Percentiles rank a stretch among this genome's conserved stretches.
phyloP scores from a whole-genome alignment of 2,888 invertebrate genomes.

The Furcula furcula region DNA sequence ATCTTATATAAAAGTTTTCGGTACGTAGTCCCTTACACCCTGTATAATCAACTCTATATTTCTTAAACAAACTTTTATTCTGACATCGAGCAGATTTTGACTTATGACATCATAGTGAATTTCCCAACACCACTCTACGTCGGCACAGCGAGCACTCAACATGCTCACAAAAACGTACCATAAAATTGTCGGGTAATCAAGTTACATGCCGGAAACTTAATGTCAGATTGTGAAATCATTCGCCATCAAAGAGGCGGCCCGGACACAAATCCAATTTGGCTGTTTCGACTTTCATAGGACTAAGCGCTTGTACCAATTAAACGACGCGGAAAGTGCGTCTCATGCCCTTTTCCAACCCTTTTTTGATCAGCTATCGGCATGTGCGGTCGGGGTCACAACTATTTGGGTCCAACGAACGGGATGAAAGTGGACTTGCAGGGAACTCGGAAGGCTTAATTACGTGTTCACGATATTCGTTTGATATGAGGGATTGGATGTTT shows the following conservation, averaged over 20 bases:
- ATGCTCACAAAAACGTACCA: slow-evolving; percentile 38
- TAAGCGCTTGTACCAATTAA: slow-evolving; percentile 74
- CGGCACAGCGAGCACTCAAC: too few relatives aligned
- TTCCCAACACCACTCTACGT: too few relatives aligned
- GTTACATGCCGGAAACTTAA: slow-evolving; percentile 61
- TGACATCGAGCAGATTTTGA: too few relatives aligned
- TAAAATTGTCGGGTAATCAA: slow-evolving; percentile 68
- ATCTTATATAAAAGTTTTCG: too few relatives aligned
- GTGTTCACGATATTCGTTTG: slow-evolving; percentile 36
- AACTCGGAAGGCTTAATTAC: slow-evolving; percentile 41
- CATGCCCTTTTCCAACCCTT: slow-evolving; percentile 48
- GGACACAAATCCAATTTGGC: slow-evolving; percentile 74
- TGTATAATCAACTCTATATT: too few relatives aligned
- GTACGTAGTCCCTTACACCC: too few relatives aligned
- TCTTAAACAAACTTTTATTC: too few relatives aligned
- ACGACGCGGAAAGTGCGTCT: slow-evolving; percentile 70
- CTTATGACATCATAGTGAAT: too few relatives aligned
- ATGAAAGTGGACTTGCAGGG: slow-evolving; percentile 45
- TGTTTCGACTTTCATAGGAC: slow-evolving; percentile 68
- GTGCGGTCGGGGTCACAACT: slow-evolving; percentile 42
- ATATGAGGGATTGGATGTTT: slow-evolving; percentile 34
- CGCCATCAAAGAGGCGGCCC: slow-evolving; percentile 59
- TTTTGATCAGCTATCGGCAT: slow-evolving; percentile 45
- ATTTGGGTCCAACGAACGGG: slow-evolving; percentile 42
- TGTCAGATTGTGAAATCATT: slow-evolving; percentile 66